Evolutionary conservation across 2,797 vertebrate species (phyloP).

Genomic region (Bradypodion ventrale): DNA sequence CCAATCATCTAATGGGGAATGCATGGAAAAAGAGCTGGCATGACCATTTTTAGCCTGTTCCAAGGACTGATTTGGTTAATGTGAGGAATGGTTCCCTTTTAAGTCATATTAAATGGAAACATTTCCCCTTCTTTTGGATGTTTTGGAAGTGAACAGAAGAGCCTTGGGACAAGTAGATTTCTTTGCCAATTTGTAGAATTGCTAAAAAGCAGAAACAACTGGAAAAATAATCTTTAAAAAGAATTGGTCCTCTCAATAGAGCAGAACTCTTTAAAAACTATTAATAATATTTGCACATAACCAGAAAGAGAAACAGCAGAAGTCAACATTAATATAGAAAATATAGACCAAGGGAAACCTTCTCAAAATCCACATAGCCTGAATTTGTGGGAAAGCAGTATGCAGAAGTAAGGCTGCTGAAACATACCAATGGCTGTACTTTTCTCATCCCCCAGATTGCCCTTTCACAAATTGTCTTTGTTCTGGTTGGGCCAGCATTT

Average conservation of each 20-base stretch:
- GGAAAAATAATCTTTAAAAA: background rate
- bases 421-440: background rate
- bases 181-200: constrained; percentile 2
- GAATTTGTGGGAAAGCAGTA: background rate
- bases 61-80: constrained; percentile 4
- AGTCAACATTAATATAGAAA: background rate
- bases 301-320: background rate
- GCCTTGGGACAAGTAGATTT: background rate
- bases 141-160: constrained; percentile 3
- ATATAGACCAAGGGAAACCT: background rate
- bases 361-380: background rate
- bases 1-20: constrained; percentile 14
- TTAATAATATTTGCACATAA: background rate
- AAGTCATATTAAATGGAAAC: constrained; percentile 9
- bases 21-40: constrained; percentile 31
- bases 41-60: constrained; percentile 11
- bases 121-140: background rate
- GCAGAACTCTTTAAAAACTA: background rate
- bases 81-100: constrained; percentile 20
- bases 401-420: background rate
- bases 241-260: background rate
- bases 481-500: background rate
- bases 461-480: background rate
- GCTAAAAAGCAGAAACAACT: constrained; percentile 18
- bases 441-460: background rate